Evolutionary conservation across 2,888 invertebrate genomes (phyloP), one percentile per base, ranked within the genome.

Genomic region (Megastigmus dorsalis): DNA sequence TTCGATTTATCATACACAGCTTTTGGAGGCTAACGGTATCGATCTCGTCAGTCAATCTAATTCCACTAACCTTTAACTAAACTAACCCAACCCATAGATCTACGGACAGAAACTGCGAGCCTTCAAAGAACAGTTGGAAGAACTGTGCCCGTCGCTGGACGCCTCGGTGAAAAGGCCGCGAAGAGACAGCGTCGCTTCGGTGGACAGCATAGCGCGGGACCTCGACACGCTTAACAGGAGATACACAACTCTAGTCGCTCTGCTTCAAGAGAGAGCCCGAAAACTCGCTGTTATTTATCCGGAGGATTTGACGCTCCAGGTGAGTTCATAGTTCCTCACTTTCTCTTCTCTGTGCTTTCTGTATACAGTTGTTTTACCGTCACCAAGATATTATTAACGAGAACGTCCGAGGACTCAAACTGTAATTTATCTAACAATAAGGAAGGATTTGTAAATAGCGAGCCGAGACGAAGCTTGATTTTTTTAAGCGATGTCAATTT

Each of bases 31-130:
- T 82, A 82, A 82, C 81, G 83, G 81, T 83, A 83, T 78, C 79
- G 78, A 79, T 28, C 2, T 75, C 45, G 20, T 33, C 75, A 76
- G 20, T 33, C 75, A 76, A 79, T 83, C 86, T 88, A 89, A 89
- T 84, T 74, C 13, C 77, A 89, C 88, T 87, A 88, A 85, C 88
- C 88, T 89, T 33, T 90, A 90, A 89, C 89, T 84, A 84, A 67
- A 89, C 89, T 91, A 91, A 92, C 91, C 89, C 89, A 88, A 89
- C 87, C 90, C 89, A 88, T 93, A 96, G 96, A 95, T 95, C 87
- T 95, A 95, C 91, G 94, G 95, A 88, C 93, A 94, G 86, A 92
- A 95, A 85, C 93, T 96, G 88, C 93, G 94, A 89, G 93, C 94
- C 79, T 97, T 95, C 91, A 91, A 93, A 78, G 95, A 95, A 89